Evolutionary conservation across 2,113 vertebrate species (phyloP).

Genomic region (Dolichallabes microphthalmus): DNA sequence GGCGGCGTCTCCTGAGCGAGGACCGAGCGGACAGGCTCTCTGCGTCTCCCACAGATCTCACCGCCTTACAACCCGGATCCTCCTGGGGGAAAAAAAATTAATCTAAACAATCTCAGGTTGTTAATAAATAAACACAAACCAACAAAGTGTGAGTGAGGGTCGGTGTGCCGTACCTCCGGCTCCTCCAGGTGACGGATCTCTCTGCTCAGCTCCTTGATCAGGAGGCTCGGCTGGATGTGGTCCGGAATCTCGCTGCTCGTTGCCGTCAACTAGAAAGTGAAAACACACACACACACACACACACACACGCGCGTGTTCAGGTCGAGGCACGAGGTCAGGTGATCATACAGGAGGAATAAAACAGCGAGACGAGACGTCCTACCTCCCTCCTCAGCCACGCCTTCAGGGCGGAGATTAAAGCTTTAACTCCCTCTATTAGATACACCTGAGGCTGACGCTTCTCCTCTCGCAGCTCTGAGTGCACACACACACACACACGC

Average conservation of each 20-base stretch:
- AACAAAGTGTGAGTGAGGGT: not conserved
- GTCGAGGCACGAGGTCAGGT: not conserved
- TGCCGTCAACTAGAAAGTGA: constrained; percentile 79
- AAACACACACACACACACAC: no score
- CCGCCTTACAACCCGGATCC: constrained; percentile 74
- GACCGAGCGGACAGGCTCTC: constrained; percentile 79
- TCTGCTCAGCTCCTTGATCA: constrained; percentile 97
- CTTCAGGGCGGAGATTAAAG: constrained; percentile 90
- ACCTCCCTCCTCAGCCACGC: constrained; percentile 98
- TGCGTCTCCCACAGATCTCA: constrained; percentile 91
- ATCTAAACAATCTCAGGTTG: no score
- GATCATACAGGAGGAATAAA: not conserved
- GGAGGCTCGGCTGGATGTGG: constrained; percentile 91
- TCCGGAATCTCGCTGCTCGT: constrained; percentile 96
- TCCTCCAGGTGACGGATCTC: constrained; percentile 96
- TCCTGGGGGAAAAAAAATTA: constrained; percentile 70
- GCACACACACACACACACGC: constrained; percentile 10
- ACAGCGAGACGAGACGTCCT: not conserved
- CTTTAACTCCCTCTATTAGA: constrained; percentile 91
- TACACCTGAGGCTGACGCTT: constrained; percentile 85
- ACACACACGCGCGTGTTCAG: no score
- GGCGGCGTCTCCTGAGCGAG: constrained; percentile 79
- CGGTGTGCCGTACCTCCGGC: constrained; percentile 34
- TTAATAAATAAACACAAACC: no score
- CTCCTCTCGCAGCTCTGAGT: constrained; percentile 90